A percentile compares a stretch with the other conserved stretches of the same genome.
These are phyloP conservation scores for Subacronicta megacephala DNA, from an alignment of 2,888 invertebrate genomes.

Conservation along the genomic window DNA sequence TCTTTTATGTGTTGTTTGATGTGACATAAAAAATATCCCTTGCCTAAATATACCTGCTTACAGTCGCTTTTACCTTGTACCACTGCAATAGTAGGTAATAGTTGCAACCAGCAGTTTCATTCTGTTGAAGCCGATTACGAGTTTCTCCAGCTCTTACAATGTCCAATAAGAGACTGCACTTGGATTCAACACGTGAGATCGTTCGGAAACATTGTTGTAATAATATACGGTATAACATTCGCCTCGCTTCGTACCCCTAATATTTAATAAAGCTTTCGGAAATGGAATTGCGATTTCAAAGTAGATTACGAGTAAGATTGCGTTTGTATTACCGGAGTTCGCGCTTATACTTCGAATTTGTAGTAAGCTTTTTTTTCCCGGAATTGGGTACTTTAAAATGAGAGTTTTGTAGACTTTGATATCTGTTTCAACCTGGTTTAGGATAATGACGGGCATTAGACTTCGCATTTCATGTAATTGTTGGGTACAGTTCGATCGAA, in stretches of 20 bases:
- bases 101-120: slow-evolving; percentile 67
- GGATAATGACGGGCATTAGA: slow-evolving; percentile 8
- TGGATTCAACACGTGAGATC: slow-evolving; percentile 62
- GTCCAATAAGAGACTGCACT: slow-evolving; percentile 59
- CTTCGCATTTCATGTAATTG: slow-evolving; percentile 14
- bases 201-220: slow-evolving; percentile 58
- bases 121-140: slow-evolving; percentile 70
- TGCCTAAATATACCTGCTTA: no score
- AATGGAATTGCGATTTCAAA: slow-evolving; percentile 52
- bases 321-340: slow-evolving; percentile 48
- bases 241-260: slow-evolving; percentile 41
- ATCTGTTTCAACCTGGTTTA: slow-evolving; percentile 17
- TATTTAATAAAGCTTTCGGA: slow-evolving; percentile 56
- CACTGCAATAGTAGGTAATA: slow-evolving; percentile 55
- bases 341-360: slow-evolving; percentile 21
- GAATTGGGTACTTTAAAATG: slow-evolving; percentile 15
- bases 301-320: slow-evolving; percentile 53
- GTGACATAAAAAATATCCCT: no score
- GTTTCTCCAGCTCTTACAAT: slow-evolving; percentile 59
- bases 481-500: no score
- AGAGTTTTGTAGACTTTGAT: slow-evolving; percentile 14
- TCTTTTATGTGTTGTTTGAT: no score
- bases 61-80: slow-evolving; percentile 37
- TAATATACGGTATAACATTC: slow-evolving; percentile 42
- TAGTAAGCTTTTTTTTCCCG: slow-evolving; percentile 26